phyloP scores from a whole-genome alignment of 2,888 invertebrate genomes.

The Eurytoma californica region DNA sequence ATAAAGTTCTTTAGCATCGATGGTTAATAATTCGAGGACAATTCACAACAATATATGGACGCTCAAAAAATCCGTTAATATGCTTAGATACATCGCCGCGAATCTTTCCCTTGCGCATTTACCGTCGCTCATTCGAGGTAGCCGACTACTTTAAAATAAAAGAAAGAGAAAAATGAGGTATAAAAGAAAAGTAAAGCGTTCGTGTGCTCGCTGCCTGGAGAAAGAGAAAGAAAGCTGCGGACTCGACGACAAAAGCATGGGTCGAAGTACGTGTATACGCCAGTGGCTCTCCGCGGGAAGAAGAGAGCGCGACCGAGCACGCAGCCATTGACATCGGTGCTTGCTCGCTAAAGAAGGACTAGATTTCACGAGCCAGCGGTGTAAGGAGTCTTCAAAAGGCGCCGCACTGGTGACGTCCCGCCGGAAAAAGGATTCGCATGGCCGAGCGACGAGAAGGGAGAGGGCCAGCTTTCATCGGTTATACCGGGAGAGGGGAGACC shows the following conservation, averaged over 20 bases:
- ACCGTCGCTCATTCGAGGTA: too few relatives aligned
- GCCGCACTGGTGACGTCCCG: slow-evolving; percentile 62
- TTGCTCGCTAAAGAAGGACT: slow-evolving; percentile 68
- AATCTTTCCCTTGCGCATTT: too few relatives aligned
- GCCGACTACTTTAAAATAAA: slow-evolving; percentile 20
- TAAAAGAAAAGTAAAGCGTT: slow-evolving; percentile 7
- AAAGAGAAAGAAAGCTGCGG: slow-evolving; percentile 15
- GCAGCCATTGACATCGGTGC: slow-evolving; percentile 71
- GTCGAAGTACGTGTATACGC: slow-evolving; percentile 2
- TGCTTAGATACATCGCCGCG: too few relatives aligned
- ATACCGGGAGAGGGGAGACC: slow-evolving; percentile 45
- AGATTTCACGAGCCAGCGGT: slow-evolving; percentile 74
- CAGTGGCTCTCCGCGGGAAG: slow-evolving; percentile 8
- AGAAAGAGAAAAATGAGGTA: neutral
- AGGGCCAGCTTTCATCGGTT: slow-evolving; percentile 25
- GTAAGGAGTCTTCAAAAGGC: slow-evolving; percentile 72
- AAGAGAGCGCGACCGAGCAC: neutral
- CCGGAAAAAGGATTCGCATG: slow-evolving; percentile 69
- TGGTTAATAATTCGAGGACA: too few relatives aligned
- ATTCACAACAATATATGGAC: too few relatives aligned
- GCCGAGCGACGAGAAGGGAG: slow-evolving; percentile 35
- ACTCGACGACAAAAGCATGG: slow-evolving; percentile 15
- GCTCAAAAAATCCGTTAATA: too few relatives aligned
- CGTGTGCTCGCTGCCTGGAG: neutral
- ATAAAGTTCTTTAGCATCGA: too few relatives aligned